Evolutionary conservation across 2,113 vertebrate species (phyloP).

Genomic region (Hydropotes inermis): DNA sequence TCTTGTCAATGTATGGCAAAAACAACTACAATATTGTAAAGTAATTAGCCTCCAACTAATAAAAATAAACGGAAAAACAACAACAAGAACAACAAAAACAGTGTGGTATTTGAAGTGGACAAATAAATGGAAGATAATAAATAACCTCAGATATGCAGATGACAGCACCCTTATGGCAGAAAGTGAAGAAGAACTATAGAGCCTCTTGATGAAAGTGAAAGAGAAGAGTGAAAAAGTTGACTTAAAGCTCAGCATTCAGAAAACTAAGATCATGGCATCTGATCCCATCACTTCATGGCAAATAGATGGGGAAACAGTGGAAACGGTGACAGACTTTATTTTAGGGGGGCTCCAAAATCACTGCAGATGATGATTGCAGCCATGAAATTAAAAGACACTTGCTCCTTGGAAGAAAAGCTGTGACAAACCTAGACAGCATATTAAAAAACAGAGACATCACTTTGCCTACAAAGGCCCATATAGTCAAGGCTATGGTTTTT

Average conservation of each 20-base stretch:
- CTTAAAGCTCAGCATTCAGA: not conserved
- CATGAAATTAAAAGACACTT: not conserved
- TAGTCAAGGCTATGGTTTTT: not conserved
- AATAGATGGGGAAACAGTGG: not conserved
- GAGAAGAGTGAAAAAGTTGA: accelerated
- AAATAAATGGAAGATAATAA: not conserved
- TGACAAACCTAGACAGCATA: not conserved
- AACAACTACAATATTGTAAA: too few relatives aligned
- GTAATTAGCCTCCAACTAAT: too few relatives aligned
- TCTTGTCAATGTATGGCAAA: too few relatives aligned
- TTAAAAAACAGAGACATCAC: not conserved
- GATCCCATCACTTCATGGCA: not conserved
- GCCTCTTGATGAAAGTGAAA: not conserved
- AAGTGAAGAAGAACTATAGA: not conserved
- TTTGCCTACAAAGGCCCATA: not conserved
- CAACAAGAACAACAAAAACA: not conserved
- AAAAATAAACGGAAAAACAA: too few relatives aligned
- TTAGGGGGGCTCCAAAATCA: not conserved
- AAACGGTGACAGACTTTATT: not conserved
- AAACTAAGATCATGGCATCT: not conserved
- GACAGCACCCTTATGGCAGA: not conserved
- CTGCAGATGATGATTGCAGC: not conserved
- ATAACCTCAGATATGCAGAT: not conserved
- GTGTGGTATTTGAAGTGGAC: not conserved
- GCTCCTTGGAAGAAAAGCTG: not conserved